Percentiles rank a stretch among this genome's conserved stretches.
Evolutionary conservation across 2,797 vertebrate genomes (phyloP).

Genomic region (Peromyscus eremicus): DNA sequence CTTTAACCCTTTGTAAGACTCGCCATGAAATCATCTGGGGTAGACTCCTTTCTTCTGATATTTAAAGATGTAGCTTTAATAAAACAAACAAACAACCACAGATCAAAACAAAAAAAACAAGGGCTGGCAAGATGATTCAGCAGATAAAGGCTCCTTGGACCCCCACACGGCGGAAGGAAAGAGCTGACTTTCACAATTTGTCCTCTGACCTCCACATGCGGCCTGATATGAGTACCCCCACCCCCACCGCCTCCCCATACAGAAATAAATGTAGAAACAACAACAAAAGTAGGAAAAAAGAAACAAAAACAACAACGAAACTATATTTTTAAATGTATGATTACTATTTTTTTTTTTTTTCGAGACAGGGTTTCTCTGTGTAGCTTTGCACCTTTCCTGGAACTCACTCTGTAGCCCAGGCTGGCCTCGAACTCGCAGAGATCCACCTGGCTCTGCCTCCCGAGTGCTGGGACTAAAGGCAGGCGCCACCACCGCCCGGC

Average conservation of each 20-base stretch:
- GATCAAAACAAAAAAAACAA: not conserved
- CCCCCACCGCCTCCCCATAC: too few relatives aligned
- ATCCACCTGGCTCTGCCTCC: too few relatives aligned
- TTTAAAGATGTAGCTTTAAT: slow-evolving; percentile 19
- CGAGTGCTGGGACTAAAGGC: too few relatives aligned
- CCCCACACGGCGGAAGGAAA: not conserved
- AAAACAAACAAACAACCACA: not conserved
- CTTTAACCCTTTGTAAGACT: slow-evolving; percentile 25
- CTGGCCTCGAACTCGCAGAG: too few relatives aligned
- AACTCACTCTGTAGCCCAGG: too few relatives aligned
- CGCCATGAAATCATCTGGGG: not conserved
- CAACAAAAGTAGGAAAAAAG: not conserved
- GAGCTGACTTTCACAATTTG: too few relatives aligned
- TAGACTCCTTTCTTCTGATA: not conserved
- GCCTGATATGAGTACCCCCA: not conserved
- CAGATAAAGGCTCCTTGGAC: not conserved
- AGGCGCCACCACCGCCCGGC: too few relatives aligned
- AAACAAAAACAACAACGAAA: not conserved
- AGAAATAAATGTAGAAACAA: not conserved
- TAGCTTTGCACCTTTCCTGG: too few relatives aligned
- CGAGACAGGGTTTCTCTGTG: too few relatives aligned
- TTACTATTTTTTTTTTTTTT: not conserved
- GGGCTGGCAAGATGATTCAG: too few relatives aligned
- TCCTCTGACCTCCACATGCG: not conserved
- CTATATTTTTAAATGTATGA: not conserved